phyloP scores from a whole-genome alignment of 2,113 vertebrate species.

The Azemiops feae region DNA sequence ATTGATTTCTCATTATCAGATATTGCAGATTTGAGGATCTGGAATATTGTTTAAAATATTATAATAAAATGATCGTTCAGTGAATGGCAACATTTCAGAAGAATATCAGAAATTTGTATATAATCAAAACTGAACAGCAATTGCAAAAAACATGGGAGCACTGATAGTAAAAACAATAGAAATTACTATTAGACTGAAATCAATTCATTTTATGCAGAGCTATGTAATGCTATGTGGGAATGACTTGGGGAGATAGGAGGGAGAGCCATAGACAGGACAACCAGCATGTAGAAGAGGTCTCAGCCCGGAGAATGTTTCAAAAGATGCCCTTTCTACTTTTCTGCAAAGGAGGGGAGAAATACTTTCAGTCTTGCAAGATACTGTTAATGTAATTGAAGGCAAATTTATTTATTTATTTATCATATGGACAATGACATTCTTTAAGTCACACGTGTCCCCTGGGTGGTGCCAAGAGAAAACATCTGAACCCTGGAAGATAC shows the following conservation, averaged over 20 bases:
- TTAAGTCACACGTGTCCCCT: background rate
- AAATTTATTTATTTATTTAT: background rate
- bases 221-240: background rate
- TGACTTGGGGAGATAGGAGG: background rate
- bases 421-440: too few relatives aligned
- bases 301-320: background rate
- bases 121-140: constrained; percentile 47
- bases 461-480: background rate
- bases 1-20: background rate
- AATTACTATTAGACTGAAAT: constrained; percentile 21
- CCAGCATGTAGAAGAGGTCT: background rate
- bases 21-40: constrained; percentile 39
- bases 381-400: background rate
- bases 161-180: constrained; percentile 40
- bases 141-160: constrained; percentile 40
- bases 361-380: background rate
- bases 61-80: background rate
- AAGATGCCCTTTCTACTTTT: background rate
- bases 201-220: background rate
- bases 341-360: background rate
- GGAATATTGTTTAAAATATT: background rate
- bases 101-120: constrained; percentile 44
- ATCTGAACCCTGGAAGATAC: background rate
- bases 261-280: background rate
- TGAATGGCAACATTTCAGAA: background rate